These are phyloP conservation scores for Zele albiditarsus DNA, from an alignment of 2,888 invertebrate species.

Conservation along the genomic window DNA sequence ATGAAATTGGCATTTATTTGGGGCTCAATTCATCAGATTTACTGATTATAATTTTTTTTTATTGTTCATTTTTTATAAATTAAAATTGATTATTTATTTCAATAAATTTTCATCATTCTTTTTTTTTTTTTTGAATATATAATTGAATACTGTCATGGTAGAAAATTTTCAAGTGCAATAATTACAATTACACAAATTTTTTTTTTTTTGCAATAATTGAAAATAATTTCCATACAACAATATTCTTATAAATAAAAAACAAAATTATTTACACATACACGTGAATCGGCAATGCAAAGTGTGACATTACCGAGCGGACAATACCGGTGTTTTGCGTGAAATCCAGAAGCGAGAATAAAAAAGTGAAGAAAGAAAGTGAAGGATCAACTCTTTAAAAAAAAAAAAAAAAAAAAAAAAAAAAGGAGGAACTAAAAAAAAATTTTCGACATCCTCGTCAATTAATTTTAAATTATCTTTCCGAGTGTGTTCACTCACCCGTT, in stretches of 20 bases:
- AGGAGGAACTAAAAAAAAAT: slow-evolving; percentile 1
- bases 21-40: background rate
- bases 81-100: background rate
- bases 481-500: background rate
- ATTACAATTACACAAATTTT: slow-evolving; percentile 4
- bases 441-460: background rate
- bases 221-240: background rate
- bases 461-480: background rate
- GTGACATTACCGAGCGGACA: slow-evolving; percentile 40
- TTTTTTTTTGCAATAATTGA: slow-evolving; percentile 12
- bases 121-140: slow-evolving; percentile 6
- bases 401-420: background rate
- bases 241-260: slow-evolving; percentile 13
- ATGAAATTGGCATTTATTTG: background rate
- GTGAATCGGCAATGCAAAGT: slow-evolving; percentile 33
- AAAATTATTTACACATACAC: slow-evolving; percentile 16
- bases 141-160: background rate
- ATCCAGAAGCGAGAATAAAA: background rate
- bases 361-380: slow-evolving; percentile 22
- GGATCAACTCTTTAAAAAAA: background rate
- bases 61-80: slow-evolving; percentile 10
- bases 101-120: background rate
- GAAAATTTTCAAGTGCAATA: too few species aligned
- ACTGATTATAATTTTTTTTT: slow-evolving; percentile 10
- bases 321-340: slow-evolving; percentile 31